Evolutionary conservation across 2,113 vertebrate species (phyloP).

Genomic region (Paramisgurnus dabryanus): DNA sequence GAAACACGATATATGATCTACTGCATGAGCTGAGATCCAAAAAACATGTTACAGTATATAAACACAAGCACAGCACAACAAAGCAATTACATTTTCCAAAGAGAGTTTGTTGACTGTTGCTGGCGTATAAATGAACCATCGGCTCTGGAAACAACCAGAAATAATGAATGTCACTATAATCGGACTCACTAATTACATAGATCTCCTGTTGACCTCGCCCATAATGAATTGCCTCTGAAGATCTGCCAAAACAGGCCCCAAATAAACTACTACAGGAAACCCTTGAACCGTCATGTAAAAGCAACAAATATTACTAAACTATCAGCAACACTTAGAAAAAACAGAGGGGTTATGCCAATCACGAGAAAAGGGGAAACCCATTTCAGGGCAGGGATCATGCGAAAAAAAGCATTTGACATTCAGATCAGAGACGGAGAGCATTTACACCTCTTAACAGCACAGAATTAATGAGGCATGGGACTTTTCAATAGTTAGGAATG

Average conservation of each 20-base stretch:
- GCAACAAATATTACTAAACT: slow-evolving; percentile 19
- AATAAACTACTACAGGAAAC: slow-evolving; percentile 38
- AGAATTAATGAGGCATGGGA: too few relatives aligned
- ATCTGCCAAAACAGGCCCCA: slow-evolving; percentile 9
- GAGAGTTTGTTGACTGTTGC: not conserved
- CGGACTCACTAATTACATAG: slow-evolving; percentile 15
- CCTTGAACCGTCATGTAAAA: not conserved
- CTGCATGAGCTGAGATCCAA: slow-evolving; percentile 10
- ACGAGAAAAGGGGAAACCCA: slow-evolving; percentile 7
- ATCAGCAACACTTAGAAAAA: not conserved
- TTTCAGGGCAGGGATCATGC: not conserved
- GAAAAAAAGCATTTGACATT: not conserved
- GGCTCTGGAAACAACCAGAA: slow-evolving; percentile 6
- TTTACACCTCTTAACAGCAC: not conserved
- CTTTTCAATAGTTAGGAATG: too few relatives aligned
- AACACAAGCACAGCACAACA: not conserved
- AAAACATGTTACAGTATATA: slow-evolving; percentile 23
- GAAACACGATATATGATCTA: not conserved
- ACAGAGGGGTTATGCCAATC: not conserved
- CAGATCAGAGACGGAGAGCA: not conserved
- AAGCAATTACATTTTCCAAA: slow-evolving; percentile 24
- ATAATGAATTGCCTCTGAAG: slow-evolving; percentile 3
- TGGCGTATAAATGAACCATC: not conserved
- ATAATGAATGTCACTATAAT: slow-evolving; percentile 23
- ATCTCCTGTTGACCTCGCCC: slow-evolving; percentile 22